Conservation (phyloP, 2,113 vertebrate species). For the Edolisoma coerulescens region DNA sequence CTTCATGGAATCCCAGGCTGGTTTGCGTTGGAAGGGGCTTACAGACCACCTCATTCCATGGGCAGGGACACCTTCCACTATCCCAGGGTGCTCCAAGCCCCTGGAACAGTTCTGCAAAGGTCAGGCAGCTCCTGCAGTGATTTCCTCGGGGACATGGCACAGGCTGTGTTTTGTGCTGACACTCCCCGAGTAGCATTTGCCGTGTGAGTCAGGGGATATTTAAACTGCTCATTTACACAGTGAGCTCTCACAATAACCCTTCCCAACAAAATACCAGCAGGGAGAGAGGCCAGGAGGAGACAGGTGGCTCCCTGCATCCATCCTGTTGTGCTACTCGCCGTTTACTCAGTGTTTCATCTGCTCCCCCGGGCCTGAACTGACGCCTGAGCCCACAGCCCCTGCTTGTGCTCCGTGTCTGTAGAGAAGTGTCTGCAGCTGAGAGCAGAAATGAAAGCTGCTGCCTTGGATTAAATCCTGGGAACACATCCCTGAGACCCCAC, state of each 20-base stretch:
- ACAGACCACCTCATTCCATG: background rate
- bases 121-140: background rate
- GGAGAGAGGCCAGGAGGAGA: background rate
- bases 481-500: background rate
- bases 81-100: background rate
- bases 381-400: background rate
- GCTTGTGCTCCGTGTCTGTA: background rate
- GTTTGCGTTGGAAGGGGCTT: background rate
- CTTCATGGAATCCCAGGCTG: background rate
- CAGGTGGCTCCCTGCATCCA: background rate
- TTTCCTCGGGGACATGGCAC: background rate
- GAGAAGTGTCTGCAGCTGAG: background rate
- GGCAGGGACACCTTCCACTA: background rate
- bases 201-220: conserved; percentile 27
- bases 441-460: background rate
- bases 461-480: background rate
- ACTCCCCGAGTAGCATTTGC: background rate
- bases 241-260: background rate
- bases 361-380: background rate
- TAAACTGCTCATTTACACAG: conserved; percentile 26
- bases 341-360: background rate
- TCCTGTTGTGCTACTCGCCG: background rate
- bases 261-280: conserved; percentile 1
- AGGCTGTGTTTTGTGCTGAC: background rate
- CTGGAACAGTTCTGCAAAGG: background rate